These are phyloP conservation scores for Drosophila pseudoananassae DNA, from an alignment of 1,140 invertebrate genomes.

Conservation along the genomic window DNA sequence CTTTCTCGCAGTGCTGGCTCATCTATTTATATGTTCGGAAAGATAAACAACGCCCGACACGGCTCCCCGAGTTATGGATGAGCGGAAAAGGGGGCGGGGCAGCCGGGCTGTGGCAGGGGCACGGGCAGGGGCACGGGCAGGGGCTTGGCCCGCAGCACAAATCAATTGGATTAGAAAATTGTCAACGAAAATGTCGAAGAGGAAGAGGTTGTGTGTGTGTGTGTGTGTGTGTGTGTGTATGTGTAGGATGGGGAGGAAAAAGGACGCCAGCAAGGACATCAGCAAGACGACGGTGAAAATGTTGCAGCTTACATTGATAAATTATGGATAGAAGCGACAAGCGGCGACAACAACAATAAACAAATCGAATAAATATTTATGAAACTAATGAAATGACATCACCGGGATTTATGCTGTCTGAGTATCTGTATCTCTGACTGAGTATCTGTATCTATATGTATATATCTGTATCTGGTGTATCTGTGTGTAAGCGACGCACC, in stretches of 20 bases:
- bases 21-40: slow-evolving; percentile 44
- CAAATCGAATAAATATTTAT: slow-evolving; percentile 80
- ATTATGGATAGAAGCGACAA: slow-evolving; percentile 73
- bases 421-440: slow-evolving; percentile 15
- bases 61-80: slow-evolving; percentile 54
- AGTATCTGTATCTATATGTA: neutral
- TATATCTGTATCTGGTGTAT: neutral
- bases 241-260: neutral
- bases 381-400: slow-evolving; percentile 81
- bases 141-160: slow-evolving; percentile 69
- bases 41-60: slow-evolving; percentile 71
- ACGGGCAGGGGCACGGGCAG: neutral
- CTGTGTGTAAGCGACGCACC: slow-evolving; percentile 26
- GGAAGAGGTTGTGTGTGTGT: neutral
- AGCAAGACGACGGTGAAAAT: slow-evolving; percentile 55
- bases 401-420: slow-evolving; percentile 37
- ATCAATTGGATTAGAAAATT: slow-evolving; percentile 82
- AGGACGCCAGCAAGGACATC: slow-evolving; percentile 5
- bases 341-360: slow-evolving; percentile 47
- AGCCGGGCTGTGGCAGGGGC: neutral
- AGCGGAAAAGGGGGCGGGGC: slow-evolving; percentile 10
- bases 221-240: neutral
- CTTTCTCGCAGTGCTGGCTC: slow-evolving; percentile 11
- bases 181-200: slow-evolving; percentile 59
- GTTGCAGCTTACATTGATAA: slow-evolving; percentile 78